Base-by-base conservation (phyloP, 2,113 vertebrate genomes). In the Tinamus guttatus region DNA sequence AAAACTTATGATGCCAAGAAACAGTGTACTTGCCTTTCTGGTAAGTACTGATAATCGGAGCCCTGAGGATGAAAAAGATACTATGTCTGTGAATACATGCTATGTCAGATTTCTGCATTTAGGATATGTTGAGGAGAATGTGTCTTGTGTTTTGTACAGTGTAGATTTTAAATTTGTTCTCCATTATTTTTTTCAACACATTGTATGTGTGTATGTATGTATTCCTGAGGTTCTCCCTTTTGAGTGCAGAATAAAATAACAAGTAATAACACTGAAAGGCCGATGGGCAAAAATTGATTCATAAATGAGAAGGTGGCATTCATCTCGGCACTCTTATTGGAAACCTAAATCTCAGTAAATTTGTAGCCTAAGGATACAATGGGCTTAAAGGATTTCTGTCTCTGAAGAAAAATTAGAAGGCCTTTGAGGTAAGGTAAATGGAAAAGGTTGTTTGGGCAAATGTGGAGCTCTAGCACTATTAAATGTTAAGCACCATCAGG, bases 321-420 rank as follows among this genome's bases (percentile, higher is more conserved):
- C 98, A 99, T 99, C 99, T 99, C 97, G 79, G 98, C 32, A 75
- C 96, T 98, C 98, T 98, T 99, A 99, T 99, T 99, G 98, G 98
- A 99, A 99, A 99, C 98, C 98, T 99, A 99, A 98, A 98, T 99
- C 98, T 99, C 98, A 98, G 98, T 99, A 99, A 99, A 99, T 99
- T 99, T 99, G 98, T 99, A 99, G 98, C 99, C 98, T 98, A 96
- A 98, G 98, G 99, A 98, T 98, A 99, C 99, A 99, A 99, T 98
- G 98, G 98, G 97, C 98, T 99, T 99, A 99, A 99, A 99, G 99
- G 99, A 99, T 99, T 99, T 99, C 98, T 99, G 99, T 99, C 99
- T 99, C 98, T 98, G 98, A 99, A 99, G 99, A 99, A 99, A 99
- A 99, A 99, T 99, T 99, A 99, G 98, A 98, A 98, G 97, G 97